Evolutionary conservation across 2,797 vertebrate species (phyloP), one percentile per base, ranked within the genome.

Genomic region (Poeciliopsis turneri): DNA sequence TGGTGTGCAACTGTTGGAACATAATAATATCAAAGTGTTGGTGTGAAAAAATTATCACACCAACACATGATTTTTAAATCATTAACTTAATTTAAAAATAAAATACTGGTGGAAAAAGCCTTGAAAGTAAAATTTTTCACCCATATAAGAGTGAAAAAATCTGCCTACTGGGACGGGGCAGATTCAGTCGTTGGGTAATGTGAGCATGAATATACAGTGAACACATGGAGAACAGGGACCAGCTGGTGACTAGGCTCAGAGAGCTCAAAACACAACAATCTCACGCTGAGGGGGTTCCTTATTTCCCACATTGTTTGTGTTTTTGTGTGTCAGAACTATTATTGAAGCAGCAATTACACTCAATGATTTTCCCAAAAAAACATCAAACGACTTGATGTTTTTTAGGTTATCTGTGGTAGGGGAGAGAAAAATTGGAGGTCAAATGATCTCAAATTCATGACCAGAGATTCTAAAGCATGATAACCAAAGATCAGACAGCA

Each of bases 191-290:
- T 59, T 87, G 74, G 79, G 79, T 90, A 88, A 87, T 78, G 80
- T 64, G 83, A 86, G 79, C 79, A 86, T 81, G 86, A 85, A 83
- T 84, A 30, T 89, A 86, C 89, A 87, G 82, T 82, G 82, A 79
- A 84, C 36, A 69, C 80, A 61, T 82, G 75, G 81, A 70, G 79
- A 82, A 79, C 69, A 77, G 81, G 66, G 80, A 82, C 78, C 91
- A 93, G 90, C 91, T 94, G 92, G 91, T 89, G 89, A 89, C 78
- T 82, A 47, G 78, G 83, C 78, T 77, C 69, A 81, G 80, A 78
- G 68, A 75, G 84, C 78, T 88, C 83, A 87, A 87, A 84, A 82
- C 61, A 30, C n/a, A 4, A 47, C 78, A 82, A 51, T 81, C 81
- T 53, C 76, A 70, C 86, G 7, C 87, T 8, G 39, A 53, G 39